These are phyloP conservation scores for Electrophaes corylata DNA, from an alignment of 2,888 invertebrate species.

Conservation along the genomic window DNA sequence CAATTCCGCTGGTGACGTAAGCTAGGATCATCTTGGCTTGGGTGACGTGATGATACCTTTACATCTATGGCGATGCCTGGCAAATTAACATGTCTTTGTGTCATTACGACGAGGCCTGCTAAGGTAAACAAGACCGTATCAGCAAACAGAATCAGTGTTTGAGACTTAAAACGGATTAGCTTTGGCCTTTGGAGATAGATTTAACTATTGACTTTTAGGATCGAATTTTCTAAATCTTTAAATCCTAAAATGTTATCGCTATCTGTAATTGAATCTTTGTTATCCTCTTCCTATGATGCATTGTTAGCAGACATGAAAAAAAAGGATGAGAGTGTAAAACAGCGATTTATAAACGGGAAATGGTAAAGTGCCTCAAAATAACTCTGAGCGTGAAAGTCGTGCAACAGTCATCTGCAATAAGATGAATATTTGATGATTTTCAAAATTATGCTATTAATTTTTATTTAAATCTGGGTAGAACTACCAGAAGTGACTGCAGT, in stretches of 20 bases:
- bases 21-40: slow-evolving; percentile 15
- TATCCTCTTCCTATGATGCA: not conserved
- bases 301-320: not conserved
- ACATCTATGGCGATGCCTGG: slow-evolving; percentile 18
- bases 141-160: slow-evolving; percentile 9
- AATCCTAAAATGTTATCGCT: slow-evolving; percentile 1
- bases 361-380: not conserved
- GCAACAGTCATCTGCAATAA: not conserved
- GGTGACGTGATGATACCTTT: slow-evolving; percentile 30
- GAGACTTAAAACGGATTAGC: slow-evolving; percentile 20
- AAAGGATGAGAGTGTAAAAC: not conserved
- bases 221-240: slow-evolving; percentile 3
- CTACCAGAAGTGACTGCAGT: too few species aligned
- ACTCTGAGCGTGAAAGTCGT: not conserved
- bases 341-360: not conserved
- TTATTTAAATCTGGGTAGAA: too few species aligned
- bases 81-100: slow-evolving; percentile 34
- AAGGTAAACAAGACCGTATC: slow-evolving; percentile 23
- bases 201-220: slow-evolving; percentile 4
- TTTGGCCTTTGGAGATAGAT: slow-evolving; percentile 16
- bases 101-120: slow-evolving; percentile 37
- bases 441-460: not conserved
- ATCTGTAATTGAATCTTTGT: slow-evolving; percentile 5
- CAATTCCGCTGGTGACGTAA: slow-evolving; percentile 37
- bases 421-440: not conserved